Conservation (phyloP, 2,888 invertebrate genomes). For the Luperina nickerlii region DNA sequence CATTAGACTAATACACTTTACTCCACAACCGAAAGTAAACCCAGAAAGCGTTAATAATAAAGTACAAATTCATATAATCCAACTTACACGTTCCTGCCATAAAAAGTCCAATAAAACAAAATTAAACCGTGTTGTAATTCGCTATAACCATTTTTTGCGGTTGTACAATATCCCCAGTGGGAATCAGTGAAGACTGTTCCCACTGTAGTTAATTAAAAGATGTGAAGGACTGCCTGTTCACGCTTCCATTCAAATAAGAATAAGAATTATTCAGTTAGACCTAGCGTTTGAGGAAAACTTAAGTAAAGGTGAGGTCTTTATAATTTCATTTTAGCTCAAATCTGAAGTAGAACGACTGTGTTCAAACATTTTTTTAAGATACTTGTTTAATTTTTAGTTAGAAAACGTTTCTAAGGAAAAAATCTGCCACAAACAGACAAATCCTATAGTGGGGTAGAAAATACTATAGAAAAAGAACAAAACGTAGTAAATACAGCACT, state of each 20-base stretch:
- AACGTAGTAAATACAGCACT: neutral
- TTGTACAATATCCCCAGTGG: conserved; percentile 58
- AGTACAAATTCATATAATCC: conserved; percentile 57
- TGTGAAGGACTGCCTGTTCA: conserved; percentile 67
- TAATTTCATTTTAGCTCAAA: neutral
- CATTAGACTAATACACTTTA: conserved; percentile 55
- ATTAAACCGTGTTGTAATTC: conserved; percentile 71
- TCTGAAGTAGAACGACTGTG: neutral
- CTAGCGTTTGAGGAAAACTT: conserved; percentile 1
- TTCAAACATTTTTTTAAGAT: neutral
- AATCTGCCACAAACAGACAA: neutral
- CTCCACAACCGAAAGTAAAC: conserved; percentile 40
- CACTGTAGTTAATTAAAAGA: conserved; percentile 77
- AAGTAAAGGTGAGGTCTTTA: neutral
- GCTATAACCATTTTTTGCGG: conserved; percentile 69
- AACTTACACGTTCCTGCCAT: conserved; percentile 57
- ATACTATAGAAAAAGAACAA: neutral
- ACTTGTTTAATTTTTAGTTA: neutral
- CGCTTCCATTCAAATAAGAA: conserved; percentile 58
- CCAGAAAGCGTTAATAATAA: conserved; percentile 49
- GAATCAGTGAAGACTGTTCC: conserved; percentile 67
- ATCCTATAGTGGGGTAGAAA: neutral
- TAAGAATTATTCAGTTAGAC: conserved; percentile 41
- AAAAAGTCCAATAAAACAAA: conserved; percentile 66
- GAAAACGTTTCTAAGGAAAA: neutral